phyloP scores from a whole-genome alignment of 2,797 vertebrate genomes.

The Dendrocincla tyrannina region DNA sequence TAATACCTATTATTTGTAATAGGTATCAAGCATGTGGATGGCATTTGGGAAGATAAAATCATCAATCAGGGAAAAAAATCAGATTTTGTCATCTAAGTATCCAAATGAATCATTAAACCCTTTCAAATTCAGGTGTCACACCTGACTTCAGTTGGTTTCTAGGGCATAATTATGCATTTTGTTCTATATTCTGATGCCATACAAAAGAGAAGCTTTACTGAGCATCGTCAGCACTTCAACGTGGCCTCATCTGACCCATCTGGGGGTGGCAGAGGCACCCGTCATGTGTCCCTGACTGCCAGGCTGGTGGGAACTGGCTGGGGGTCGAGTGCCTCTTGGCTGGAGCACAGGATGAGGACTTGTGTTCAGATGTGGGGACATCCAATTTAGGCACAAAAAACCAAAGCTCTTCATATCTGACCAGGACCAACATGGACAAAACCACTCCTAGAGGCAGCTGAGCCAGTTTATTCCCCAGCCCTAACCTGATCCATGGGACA shows the following conservation, averaged over 20 bases:
- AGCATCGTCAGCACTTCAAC: not conserved
- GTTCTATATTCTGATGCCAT: not conserved
- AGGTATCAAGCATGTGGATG: not conserved
- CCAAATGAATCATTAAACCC: not conserved
- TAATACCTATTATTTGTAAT: constrained; percentile 34
- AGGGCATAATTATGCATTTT: rapidly evolving
- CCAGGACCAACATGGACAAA: rapidly evolving
- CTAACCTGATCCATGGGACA: not conserved
- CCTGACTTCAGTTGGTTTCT: not conserved
- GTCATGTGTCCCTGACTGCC: rapidly evolving
- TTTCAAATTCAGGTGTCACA: not conserved
- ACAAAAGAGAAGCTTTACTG: not conserved
- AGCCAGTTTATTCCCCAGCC: not conserved
- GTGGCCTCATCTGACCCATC: not conserved
- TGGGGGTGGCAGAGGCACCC: rapidly evolving
- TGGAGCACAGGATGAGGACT: not conserved
- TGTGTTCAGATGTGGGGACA: rapidly evolving
- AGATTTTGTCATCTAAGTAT: not conserved
- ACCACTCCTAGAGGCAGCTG: not conserved
- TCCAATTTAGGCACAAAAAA: not conserved
- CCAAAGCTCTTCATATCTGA: not conserved
- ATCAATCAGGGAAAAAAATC: not conserved
- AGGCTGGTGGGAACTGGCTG: not conserved
- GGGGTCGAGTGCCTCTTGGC: rapidly evolving
- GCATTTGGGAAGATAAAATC: constrained; percentile 1